Evolutionary conservation across 1,140 invertebrate genomes (phyloP).

Genomic region (Portunus trituberculatus): DNA sequence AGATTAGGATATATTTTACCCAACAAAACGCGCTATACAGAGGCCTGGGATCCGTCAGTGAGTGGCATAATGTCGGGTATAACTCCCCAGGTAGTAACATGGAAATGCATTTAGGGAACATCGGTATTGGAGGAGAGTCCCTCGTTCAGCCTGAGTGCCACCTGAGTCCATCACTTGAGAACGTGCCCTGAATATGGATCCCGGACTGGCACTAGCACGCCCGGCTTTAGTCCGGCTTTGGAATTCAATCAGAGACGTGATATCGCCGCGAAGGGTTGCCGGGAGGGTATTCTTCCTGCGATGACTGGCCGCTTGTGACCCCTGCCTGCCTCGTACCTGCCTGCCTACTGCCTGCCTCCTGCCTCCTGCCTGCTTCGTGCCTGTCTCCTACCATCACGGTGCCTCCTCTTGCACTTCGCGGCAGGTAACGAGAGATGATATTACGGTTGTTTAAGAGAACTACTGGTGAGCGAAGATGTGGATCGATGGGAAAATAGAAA

Average conservation of each 20-base stretch:
- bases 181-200: conserved; percentile 66
- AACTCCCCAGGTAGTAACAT: conserved; percentile 34
- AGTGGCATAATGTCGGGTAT: not conserved
- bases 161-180: conserved; percentile 61
- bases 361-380: no score
- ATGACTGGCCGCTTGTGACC: not conserved
- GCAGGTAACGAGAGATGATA: no score
- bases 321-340: not conserved
- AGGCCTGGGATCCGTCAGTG: conserved; percentile 1
- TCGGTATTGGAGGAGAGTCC: conserved; percentile 42
- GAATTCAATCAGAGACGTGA: conserved; percentile 67
- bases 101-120: conserved; percentile 57
- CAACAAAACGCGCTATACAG: not conserved
- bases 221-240: conserved; percentile 43
- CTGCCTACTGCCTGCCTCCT: no score
- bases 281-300: conserved; percentile 17
- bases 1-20: not conserved
- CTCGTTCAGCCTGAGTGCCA: conserved; percentile 14
- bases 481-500: no score
- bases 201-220: conserved; percentile 11
- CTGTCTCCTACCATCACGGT: no score
- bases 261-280: conserved; percentile 6
- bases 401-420: no score
- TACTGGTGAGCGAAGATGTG: no score
- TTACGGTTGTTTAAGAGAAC: no score